Evolutionary conservation across 1,140 invertebrate species (phyloP).

Genomic region (Brachionus plicatilis): DNA sequence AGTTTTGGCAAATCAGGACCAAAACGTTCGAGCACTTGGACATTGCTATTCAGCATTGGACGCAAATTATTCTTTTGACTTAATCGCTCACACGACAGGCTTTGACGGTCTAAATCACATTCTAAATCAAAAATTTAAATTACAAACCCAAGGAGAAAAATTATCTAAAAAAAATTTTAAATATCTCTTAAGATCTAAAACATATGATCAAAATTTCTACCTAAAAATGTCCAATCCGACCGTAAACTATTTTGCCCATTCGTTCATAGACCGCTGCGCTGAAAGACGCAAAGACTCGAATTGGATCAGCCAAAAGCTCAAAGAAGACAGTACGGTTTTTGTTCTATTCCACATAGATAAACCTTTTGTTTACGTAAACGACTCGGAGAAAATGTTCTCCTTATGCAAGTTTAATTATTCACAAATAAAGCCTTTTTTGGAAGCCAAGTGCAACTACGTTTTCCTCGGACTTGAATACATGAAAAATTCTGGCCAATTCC

Average conservation of each 20-base stretch:
- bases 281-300: not conserved
- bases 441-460: not conserved
- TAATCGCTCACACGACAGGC: not conserved
- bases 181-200: conserved; percentile 29
- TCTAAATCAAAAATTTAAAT: conserved; percentile 29
- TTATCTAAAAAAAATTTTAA: conserved; percentile 24
- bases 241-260: conserved; percentile 37
- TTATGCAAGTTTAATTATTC: conserved; percentile 16
- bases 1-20: not conserved
- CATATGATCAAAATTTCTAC: conserved; percentile 19
- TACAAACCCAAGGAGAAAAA: conserved; percentile 22
- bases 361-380: conserved; percentile 17
- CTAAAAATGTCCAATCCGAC: conserved; percentile 28
- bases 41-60: not conserved
- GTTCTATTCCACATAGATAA: conserved; percentile 35
- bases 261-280: conserved; percentile 34
- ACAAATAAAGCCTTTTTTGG: conserved; percentile 7
- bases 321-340: not conserved
- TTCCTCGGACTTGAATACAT: conserved; percentile 12
- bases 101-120: conserved; percentile 7
- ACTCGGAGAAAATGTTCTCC: conserved; percentile 16
- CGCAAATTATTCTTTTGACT: not conserved
- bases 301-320: conserved; percentile 3
- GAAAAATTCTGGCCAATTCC: not conserved
- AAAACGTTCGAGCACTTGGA: not conserved